Evolutionary conservation across 2,888 invertebrate genomes (phyloP).

Genomic region (Embidobia sp.): DNA sequence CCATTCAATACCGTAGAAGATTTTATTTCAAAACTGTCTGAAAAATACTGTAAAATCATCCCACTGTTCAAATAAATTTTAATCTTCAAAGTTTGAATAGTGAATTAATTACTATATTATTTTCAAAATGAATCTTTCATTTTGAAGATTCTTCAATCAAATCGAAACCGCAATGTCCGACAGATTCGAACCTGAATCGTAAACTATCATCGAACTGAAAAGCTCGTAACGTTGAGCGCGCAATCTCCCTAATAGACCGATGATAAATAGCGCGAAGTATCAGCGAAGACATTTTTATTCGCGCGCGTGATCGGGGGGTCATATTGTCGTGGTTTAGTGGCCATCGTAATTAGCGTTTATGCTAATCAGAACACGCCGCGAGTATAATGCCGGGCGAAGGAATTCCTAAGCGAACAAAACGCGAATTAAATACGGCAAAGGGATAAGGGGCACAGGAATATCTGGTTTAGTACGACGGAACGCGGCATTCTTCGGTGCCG

Average conservation of each 20-base stretch:
- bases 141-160: no score
- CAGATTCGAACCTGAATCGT: no score
- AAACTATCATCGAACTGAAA: no score
- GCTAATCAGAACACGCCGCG: slow-evolving; percentile 62
- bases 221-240: no score
- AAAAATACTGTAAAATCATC: no score
- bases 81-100: no score
- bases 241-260: slow-evolving; percentile 6
- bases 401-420: slow-evolving; percentile 63
- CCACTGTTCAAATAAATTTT: no score
- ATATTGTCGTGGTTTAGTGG: slow-evolving; percentile 51
- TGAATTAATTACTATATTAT: no score
- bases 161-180: no score
- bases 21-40: no score
- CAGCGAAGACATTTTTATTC: slow-evolving; percentile 33
- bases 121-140: no score
- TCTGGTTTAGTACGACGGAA: slow-evolving; percentile 75
- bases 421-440: slow-evolving; percentile 63
- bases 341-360: slow-evolving; percentile 65
- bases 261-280: slow-evolving; percentile 14
- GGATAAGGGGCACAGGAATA: slow-evolving; percentile 72
- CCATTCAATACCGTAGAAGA: no score
- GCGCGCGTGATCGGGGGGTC: slow-evolving; percentile 14
- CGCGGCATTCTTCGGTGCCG: slow-evolving; percentile 71
- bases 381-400: slow-evolving; percentile 45